Evolutionary conservation across 2,797 vertebrate genomes (phyloP).

Genomic region (Spinus pinus): DNA sequence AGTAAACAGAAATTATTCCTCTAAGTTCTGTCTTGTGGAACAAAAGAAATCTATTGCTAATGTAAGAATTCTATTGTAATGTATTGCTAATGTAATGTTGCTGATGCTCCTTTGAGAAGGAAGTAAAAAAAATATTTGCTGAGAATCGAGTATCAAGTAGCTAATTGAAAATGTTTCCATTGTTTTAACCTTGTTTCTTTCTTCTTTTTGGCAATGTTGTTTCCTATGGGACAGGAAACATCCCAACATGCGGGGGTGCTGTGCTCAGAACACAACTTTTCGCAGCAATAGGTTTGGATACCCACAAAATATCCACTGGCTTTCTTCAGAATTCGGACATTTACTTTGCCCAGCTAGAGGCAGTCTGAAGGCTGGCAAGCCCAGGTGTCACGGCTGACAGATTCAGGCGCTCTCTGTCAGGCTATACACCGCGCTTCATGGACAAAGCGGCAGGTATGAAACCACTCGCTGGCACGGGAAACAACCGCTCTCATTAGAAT

Average conservation of each 20-base stretch:
- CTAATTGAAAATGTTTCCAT: neutral
- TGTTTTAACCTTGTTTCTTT: neutral
- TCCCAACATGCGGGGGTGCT: neutral
- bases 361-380: neutral
- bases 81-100: too few species aligned
- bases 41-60: neutral
- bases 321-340: neutral
- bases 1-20: neutral
- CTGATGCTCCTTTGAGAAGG: neutral
- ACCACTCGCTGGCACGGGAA: neutral
- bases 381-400: neutral
- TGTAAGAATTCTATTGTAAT: neutral
- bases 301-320: too few species aligned
- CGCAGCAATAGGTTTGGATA: fast-evolving
- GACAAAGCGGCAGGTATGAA: neutral
- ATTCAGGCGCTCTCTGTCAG: neutral
- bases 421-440: fast-evolving
- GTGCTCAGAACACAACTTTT: neutral
- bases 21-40: neutral
- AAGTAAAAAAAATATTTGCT: neutral
- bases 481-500: neutral
- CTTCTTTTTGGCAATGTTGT: fast-evolving
- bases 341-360: neutral
- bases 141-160: neutral
- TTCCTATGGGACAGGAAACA: neutral